Conservation (phyloP, 1,140 invertebrate species). For the Drosophila grimshawi region DNA sequence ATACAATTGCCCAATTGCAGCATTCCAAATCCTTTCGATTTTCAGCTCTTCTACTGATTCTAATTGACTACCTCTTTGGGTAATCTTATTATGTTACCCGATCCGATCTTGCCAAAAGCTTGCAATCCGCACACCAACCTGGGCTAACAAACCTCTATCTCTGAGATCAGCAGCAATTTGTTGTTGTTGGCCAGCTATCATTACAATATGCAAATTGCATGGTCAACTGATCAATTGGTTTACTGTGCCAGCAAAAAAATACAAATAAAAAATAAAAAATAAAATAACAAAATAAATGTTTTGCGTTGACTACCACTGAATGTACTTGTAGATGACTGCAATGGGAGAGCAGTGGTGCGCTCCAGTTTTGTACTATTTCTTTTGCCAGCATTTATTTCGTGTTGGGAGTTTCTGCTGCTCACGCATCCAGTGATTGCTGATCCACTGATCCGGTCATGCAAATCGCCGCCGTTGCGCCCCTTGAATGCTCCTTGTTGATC, state of each 20-base stretch:
- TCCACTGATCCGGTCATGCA: slow-evolving; percentile 63
- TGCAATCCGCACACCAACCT: not conserved
- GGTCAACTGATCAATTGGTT: slow-evolving; percentile 76
- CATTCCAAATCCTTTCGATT: too few species aligned
- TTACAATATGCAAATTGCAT: slow-evolving; percentile 68
- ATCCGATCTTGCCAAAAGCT: not conserved
- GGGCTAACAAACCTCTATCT: not conserved
- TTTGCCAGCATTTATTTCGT: slow-evolving; percentile 30
- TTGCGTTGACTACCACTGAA: not conserved
- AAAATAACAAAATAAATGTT: not conserved
- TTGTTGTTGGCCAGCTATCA: not conserved
- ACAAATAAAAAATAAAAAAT: not conserved
- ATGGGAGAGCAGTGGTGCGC: slow-evolving; percentile 47
- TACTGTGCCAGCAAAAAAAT: slow-evolving; percentile 57
- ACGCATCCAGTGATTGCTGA: slow-evolving; percentile 65
- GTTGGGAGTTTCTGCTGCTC: slow-evolving; percentile 39
- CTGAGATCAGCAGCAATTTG: slow-evolving; percentile 20
- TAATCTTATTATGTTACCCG: too few species aligned
- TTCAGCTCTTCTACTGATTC: too few species aligned
- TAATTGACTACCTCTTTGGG: too few species aligned
- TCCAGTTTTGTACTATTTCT: slow-evolving; percentile 66
- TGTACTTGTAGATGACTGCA: slow-evolving; percentile 43
- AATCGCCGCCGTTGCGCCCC: slow-evolving; percentile 64
- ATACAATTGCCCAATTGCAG: too few species aligned
- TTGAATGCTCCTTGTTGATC: slow-evolving; percentile 38